Conservation (phyloP, 1,140 invertebrate genomes). For the Caligus rogercresseyi region DNA sequence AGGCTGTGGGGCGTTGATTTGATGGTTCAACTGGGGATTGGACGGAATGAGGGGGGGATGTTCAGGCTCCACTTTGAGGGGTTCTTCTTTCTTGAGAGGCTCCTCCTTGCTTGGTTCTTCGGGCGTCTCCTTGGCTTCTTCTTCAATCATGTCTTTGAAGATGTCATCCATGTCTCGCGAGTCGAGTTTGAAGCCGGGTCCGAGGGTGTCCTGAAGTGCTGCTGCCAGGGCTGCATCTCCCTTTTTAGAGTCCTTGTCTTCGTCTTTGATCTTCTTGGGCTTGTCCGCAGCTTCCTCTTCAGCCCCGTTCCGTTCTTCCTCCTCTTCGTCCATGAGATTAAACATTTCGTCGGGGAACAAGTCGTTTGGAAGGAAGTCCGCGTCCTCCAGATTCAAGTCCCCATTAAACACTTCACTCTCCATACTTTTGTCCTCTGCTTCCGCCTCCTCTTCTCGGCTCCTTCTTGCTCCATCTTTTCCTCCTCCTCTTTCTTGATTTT, state of each 20-base stretch:
- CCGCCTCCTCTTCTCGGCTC: background rate
- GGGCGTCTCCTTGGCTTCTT: slow-evolving; percentile 1
- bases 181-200: slow-evolving; percentile 20
- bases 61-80: background rate
- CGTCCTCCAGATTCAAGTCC: background rate
- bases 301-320: background rate
- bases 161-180: slow-evolving; percentile 21
- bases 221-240: slow-evolving; percentile 15
- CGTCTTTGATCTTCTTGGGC: slow-evolving; percentile 9
- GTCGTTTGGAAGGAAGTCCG: background rate
- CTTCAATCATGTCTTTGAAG: slow-evolving; percentile 20
- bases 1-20: too few relatives aligned
- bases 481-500: background rate
- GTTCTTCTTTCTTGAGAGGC: background rate
- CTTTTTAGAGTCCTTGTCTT: slow-evolving; percentile 1
- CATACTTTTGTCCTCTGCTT: background rate
- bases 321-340: background rate
- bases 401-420: background rate
- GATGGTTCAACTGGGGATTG: too few relatives aligned
- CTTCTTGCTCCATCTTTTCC: background rate
- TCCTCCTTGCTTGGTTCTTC: background rate
- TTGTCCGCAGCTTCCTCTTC: background rate
- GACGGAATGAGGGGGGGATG: background rate
- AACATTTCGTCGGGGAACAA: background rate
- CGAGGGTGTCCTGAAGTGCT: slow-evolving; percentile 18